Conservation (phyloP, 2,888 invertebrate genomes). For the Lepidocyrtinus sp. region DNA sequence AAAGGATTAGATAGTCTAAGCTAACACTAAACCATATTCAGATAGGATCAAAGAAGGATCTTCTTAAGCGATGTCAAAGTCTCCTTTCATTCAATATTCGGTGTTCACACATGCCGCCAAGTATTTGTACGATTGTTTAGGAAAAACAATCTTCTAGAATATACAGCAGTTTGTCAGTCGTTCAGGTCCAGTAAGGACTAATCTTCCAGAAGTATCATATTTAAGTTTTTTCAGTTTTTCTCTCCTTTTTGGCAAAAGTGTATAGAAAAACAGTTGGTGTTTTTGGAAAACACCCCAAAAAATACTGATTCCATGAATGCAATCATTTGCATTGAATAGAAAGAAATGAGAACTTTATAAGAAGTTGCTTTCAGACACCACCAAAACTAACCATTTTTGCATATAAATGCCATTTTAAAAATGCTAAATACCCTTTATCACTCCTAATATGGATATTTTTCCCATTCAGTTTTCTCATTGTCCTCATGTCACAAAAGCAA, state of each 20-base stretch:
- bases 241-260: not conserved
- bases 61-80: no score
- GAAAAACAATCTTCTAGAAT: no score
- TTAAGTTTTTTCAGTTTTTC: not conserved
- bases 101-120: no score
- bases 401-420: not conserved
- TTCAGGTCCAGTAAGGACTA: no score
- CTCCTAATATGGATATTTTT: not conserved
- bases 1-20: no score
- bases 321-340: constrained; percentile 7
- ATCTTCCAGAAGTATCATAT: no score
- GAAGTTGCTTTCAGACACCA: not conserved
- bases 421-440: not conserved
- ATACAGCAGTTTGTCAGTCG: no score
- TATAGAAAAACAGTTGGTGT: not conserved
- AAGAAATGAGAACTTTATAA: not conserved
- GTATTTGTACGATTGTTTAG: no score
- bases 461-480: constrained; percentile 8
- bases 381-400: not conserved
- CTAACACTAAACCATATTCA: no score
- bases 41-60: no score
- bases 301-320: no score
- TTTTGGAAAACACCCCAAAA: not conserved
- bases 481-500: not conserved
- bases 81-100: no score